Evolutionary conservation across 2,113 vertebrate species (phyloP).

Genomic region (Empidonax traillii): DNA sequence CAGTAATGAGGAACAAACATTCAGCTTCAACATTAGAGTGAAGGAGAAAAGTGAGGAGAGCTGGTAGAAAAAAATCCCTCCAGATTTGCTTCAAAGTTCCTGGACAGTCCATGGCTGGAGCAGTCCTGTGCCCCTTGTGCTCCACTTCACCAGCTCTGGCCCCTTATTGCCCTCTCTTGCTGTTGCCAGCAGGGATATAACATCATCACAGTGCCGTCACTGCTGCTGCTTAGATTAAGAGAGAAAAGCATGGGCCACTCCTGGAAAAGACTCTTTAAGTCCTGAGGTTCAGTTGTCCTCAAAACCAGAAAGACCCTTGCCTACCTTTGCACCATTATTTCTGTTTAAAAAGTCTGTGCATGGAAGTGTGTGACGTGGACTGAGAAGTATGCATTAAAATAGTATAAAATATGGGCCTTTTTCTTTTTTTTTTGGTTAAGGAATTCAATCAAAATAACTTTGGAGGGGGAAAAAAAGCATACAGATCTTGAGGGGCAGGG

Average conservation of each 20-base stretch:
- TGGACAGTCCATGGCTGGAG: background rate
- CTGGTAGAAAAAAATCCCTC: background rate
- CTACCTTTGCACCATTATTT: background rate
- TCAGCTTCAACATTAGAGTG: background rate
- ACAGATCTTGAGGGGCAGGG: constrained; percentile 15
- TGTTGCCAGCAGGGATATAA: background rate
- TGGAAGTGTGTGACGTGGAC: background rate
- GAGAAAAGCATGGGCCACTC: background rate
- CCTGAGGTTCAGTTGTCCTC: background rate
- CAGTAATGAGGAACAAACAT: background rate
- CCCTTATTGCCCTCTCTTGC: background rate
- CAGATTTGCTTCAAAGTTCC: background rate
- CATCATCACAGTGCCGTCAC: background rate
- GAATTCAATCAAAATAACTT: constrained; percentile 35
- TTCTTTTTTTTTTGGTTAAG: background rate
- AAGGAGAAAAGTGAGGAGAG: background rate
- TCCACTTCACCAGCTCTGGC: background rate
- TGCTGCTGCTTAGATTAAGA: background rate
- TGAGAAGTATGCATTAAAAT: background rate
- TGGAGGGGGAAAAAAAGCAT: background rate
- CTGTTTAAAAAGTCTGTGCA: background rate
- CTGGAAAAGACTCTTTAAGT: background rate
- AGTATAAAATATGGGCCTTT: background rate
- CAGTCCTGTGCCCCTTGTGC: background rate
- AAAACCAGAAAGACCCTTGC: background rate